Evolutionary conservation across 1,140 invertebrate genomes (phyloP).

Genomic region (Cyclargus thomasi): DNA sequence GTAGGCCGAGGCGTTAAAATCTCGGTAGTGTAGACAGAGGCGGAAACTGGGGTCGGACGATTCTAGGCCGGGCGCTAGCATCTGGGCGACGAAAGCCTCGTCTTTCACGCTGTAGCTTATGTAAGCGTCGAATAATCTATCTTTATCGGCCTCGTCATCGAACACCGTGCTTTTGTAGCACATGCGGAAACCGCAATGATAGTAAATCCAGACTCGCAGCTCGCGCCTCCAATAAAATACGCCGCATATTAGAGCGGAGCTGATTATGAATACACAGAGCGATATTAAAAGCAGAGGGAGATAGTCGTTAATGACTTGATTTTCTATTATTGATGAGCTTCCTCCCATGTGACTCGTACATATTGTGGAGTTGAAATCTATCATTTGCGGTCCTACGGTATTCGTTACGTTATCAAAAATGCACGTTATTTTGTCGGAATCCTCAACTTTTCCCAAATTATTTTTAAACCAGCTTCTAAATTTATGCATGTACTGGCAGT

Average conservation of each 20-base stretch:
- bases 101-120: constrained; percentile 94
- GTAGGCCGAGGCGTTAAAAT: constrained; percentile 87
- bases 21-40: constrained; percentile 90
- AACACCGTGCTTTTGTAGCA: constrained; percentile 88
- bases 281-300: constrained; percentile 85
- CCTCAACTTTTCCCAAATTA: constrained; percentile 84
- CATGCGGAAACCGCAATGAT: constrained; percentile 88
- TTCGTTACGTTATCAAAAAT: constrained; percentile 81
- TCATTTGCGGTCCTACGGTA: constrained; percentile 76
- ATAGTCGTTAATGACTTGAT: constrained; percentile 86
- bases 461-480: constrained; percentile 85
- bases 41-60: constrained; percentile 84
- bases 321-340: constrained; percentile 82
- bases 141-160: constrained; percentile 84
- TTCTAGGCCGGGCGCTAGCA: constrained; percentile 88
- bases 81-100: constrained; percentile 90
- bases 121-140: constrained; percentile 92
- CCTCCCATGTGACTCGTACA: constrained; percentile 80
- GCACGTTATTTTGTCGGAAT: constrained; percentile 81
- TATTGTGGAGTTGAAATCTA: constrained; percentile 81
- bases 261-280: constrained; percentile 82
- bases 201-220: constrained; percentile 90
- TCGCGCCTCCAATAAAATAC: constrained; percentile 88
- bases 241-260: constrained; percentile 82
- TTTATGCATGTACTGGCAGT: constrained; percentile 87